These are phyloP conservation scores for Drosophila insularis DNA, from an alignment of 1,140 invertebrate species.

Conservation along the genomic window DNA sequence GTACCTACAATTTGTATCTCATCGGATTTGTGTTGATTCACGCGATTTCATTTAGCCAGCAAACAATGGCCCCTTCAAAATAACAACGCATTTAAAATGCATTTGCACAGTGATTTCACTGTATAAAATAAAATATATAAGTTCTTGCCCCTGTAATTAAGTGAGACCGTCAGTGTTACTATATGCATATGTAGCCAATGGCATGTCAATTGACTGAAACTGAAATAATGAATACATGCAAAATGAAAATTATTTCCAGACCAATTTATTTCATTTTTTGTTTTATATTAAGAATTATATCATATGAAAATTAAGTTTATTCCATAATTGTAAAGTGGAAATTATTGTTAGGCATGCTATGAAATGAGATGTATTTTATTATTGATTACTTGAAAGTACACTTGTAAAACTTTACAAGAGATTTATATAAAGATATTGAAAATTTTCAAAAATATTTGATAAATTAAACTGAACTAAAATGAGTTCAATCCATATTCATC, in stretches of 20 bases:
- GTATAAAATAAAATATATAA: slow-evolving; percentile 4
- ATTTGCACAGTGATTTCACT: slow-evolving; percentile 51
- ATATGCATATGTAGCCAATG: not conserved
- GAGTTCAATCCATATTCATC: too few relatives aligned
- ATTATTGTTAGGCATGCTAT: too few relatives aligned
- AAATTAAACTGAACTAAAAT: too few relatives aligned
- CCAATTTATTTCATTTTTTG: not conserved
- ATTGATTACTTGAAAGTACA: too few relatives aligned
- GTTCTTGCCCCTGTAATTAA: slow-evolving; percentile 51
- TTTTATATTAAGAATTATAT: not conserved
- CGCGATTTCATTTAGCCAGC: slow-evolving; percentile 64
- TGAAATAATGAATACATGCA: not conserved
- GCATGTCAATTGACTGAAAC: not conserved
- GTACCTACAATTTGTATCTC: slow-evolving; percentile 55
- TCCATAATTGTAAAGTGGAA: too few relatives aligned
- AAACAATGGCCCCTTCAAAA: slow-evolving; percentile 46
- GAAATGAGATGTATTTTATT: too few relatives aligned
- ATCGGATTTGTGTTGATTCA: slow-evolving; percentile 61
- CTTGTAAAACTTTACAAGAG: too few relatives aligned
- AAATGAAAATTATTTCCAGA: not conserved
- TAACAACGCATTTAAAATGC: slow-evolving; percentile 28
- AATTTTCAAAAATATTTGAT: too few relatives aligned
- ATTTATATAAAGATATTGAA: too few relatives aligned
- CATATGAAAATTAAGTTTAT: too few relatives aligned
- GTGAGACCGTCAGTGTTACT: slow-evolving; percentile 35